Percentiles rank a stretch among this genome's conserved stretches.
phyloP scores from a whole-genome alignment of 2,797 vertebrate genomes.

The Carduelis carduelis region DNA sequence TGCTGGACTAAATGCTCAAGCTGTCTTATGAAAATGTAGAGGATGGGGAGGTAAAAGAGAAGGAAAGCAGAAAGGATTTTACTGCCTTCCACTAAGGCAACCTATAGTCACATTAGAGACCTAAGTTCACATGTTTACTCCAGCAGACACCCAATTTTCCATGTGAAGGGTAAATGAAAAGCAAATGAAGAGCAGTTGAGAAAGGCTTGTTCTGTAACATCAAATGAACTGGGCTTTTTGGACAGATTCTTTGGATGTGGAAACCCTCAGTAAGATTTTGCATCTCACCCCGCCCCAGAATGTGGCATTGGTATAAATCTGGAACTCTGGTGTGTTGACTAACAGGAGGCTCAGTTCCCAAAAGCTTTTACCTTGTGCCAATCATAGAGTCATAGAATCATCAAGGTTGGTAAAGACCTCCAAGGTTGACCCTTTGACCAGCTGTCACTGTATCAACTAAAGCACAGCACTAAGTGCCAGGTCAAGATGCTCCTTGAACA shows the following conservation, averaged over 20 bases:
- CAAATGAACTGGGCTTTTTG: background rate
- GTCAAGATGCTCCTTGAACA: fast-evolving
- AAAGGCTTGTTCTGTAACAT: background rate
- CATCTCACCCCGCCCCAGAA: background rate
- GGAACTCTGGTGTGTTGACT: background rate
- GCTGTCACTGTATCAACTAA: background rate
- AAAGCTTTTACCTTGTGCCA: background rate
- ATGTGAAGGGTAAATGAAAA: background rate
- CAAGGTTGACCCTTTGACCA: background rate
- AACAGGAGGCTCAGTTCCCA: background rate
- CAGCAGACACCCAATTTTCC: background rate
- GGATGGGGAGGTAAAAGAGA: background rate
- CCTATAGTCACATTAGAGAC: background rate
- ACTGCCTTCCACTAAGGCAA: background rate
- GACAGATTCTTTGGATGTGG: background rate
- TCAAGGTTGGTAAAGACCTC: background rate
- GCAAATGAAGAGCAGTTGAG: background rate
- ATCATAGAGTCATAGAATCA: background rate
- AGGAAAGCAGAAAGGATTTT: background rate
- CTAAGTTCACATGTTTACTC: background rate
- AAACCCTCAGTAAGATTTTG: background rate
- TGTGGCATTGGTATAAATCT: background rate
- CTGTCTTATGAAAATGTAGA: background rate
- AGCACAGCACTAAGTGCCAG: background rate
- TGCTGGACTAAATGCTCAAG: background rate